Evolutionary conservation across 2,888 invertebrate species (phyloP), one percentile per base, ranked within the genome.

Genomic region (Phyllotreta cruciferae): DNA sequence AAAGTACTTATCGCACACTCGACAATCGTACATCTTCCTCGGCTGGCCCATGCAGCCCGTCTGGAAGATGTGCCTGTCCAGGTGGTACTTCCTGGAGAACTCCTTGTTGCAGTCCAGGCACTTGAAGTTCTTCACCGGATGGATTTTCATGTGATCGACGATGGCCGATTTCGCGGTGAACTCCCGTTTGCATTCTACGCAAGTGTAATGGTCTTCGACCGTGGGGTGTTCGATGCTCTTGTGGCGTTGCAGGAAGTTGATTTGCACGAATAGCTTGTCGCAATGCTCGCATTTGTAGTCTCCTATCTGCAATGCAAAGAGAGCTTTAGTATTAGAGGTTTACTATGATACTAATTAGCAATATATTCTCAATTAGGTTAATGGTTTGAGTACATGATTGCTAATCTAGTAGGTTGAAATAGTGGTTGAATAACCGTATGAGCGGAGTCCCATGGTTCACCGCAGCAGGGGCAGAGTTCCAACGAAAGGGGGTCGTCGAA

Each of bases 11-110:
- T 34, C 37, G 61, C 75, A 74, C 77, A 86, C 87, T 78, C 86
- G 84, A 71, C 88, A 88, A 42, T 84, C 82, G 72, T 82, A 86
- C 35, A 81, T 81, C 56, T 84, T 84, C 61, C 82, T 81, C 39
- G 85, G 77, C 1, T 72, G 68, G 3, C 89, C 89, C 78, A 86
- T 86, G 77, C 90, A 90, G n/a, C 88, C 88, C 55, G 86, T 88
- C 73, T 89, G 89, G 42, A 84, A 79, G 76, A 89, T 83, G 74
- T 91, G 91, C 11, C 90, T 82, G 66, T 89, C 82, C 44, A 93
- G 84, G 80, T 93, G 92, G 71, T 91, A 90, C 64, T 88, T 88
- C 61, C 93, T 83, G 1, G 89, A 90, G 79, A 93, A 93, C 66
- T 86, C 86, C 71, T 87, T 88, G 35, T 86, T 84, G 74, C 93